phyloP scores from a whole-genome alignment of 1,140 invertebrate genomes.

The Philotrypesis tridentata region DNA sequence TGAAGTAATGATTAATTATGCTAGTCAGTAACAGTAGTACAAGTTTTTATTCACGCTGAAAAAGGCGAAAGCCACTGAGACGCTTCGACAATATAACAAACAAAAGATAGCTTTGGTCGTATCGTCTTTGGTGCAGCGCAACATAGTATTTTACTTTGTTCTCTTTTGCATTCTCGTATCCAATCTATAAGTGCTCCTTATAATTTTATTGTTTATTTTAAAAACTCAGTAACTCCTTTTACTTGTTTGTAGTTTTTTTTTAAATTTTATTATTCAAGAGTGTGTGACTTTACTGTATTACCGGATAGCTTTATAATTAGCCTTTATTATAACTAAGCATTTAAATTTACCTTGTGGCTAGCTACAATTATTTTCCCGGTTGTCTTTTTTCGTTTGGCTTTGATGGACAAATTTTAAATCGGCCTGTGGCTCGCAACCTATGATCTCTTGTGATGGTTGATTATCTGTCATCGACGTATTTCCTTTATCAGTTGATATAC shows the following conservation, averaged over 20 bases:
- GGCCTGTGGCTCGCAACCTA: slow-evolving; percentile 53
- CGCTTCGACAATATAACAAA: slow-evolving; percentile 14
- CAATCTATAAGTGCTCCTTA: slow-evolving; percentile 36
- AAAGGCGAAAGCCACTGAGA: not conserved
- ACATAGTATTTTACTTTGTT: slow-evolving; percentile 5
- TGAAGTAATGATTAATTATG: slow-evolving; percentile 23
- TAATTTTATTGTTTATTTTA: slow-evolving; percentile 6
- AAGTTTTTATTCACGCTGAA: slow-evolving; percentile 18
- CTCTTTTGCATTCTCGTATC: slow-evolving; percentile 19
- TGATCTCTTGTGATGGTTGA: slow-evolving; percentile 12
- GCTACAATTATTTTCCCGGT: slow-evolving; percentile 66
- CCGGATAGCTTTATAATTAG: slow-evolving; percentile 65
- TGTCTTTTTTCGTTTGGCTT: slow-evolving; percentile 68
- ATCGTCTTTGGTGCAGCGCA: slow-evolving; percentile 17
- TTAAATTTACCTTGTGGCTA: slow-evolving; percentile 73
- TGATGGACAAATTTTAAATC: slow-evolving; percentile 55
- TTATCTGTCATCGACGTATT: not conserved
- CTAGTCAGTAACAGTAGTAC: slow-evolving; percentile 29
- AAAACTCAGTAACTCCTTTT: not conserved
- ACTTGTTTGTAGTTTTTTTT: slow-evolving; percentile 19
- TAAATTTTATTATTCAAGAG: not conserved
- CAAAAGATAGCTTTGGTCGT: not conserved
- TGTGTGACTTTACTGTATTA: slow-evolving; percentile 64
- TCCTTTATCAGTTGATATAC: slow-evolving; percentile 17
- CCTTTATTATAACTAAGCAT: slow-evolving; percentile 65